Evolutionary conservation across 2,888 invertebrate species (phyloP), one percentile per base, ranked within the genome.

Genomic region (Arctia plantaginis): DNA sequence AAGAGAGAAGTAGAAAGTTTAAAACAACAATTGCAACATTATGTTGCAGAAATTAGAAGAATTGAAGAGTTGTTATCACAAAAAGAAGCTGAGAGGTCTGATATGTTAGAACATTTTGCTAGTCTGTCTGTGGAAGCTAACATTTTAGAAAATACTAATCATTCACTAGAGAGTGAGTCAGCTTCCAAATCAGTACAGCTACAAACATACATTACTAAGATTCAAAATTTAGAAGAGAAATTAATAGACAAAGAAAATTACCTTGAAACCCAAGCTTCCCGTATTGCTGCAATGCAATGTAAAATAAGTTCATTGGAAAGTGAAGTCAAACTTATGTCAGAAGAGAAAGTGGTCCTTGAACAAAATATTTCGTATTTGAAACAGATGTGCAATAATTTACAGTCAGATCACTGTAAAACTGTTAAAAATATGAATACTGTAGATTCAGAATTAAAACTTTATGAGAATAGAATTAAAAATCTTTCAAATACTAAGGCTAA

Each of bases 101-200:
- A 98, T 89, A 97, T 98, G 97, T 89, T 98, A 84, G 98, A 98
- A 87, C 97, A 98, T 83, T 98, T 97, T 92, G 97, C 97, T 78
- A 97, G 97, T 88, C 94, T 98, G 39, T 97, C 97, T 72, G 96
- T 97, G 77, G 98, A 98, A 92, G 98, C 98, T 6, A 97, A 97
- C 71, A 96, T 97, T 77, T 93, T 98, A 79, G 98, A 98, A 93
- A 98, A 96, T 83, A 98, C 97, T 80, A 98, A 98, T 91, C 97
- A 98, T 87, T 97, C 97, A 72, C 95, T 98, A 80, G 98, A 98
- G 91, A 97, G 96, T 82, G 98, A 98, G 93, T 97, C 97, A 4
- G 96, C 97, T 12, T 97, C 98, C 83, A 97, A 97, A 76, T 97
- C 97, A 81, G 89, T 93, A 66, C 96, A 96, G 77, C 89, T 97